Evolutionary conservation across 2,113 vertebrate species (phyloP), one percentile per base, ranked within the genome.

Genomic region (Hassar affinis): DNA sequence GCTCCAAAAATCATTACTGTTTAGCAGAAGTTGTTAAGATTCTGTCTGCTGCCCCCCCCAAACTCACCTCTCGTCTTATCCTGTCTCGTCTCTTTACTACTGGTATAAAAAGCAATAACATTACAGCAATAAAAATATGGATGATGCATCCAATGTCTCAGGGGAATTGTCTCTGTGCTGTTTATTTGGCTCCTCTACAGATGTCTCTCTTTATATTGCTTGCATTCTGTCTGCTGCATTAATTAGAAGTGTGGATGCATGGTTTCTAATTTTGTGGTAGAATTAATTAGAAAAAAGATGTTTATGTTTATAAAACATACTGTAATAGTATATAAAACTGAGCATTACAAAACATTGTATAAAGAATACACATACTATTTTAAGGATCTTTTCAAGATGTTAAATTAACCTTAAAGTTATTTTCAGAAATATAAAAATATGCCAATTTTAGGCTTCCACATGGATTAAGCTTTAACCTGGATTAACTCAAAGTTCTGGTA

Each of bases 121-220:
- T 80, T 80, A 80, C 27, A 33, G 78, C 57, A 64, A 64, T 80
- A 52, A 77, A 86, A 92, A 90, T 71, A 91, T 84, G 89, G 89
- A 92, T 91, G 92, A 86, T 91, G 86, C 89, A 89, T 91, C 88
- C 88, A 79, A 82, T 82, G 79, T 68, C 81, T 59, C 30, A 47
- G 57, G 62, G 85, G 88, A 88, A 89, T 87, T 59, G 0, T 35
- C 20, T 35, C 42, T 59, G 66, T 38, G 77, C 78, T 68, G 52
- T 51, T 82, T 61, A 33, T 62, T 85, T n/a, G 25, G n/a, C 38
- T 85, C 56, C 54, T 61, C 56, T 56, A 74, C 47, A 75, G 85
- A 83, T 79, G 72, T 80, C 75, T 57, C 18, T 52, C 69, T 75
- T 25, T 38, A 49, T 35, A 82, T 51, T 14, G 9, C 42, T 82